Evolutionary conservation across 2,888 invertebrate genomes (phyloP), one percentile per base, ranked within the genome.

Genomic region (Bombylius discolor): DNA sequence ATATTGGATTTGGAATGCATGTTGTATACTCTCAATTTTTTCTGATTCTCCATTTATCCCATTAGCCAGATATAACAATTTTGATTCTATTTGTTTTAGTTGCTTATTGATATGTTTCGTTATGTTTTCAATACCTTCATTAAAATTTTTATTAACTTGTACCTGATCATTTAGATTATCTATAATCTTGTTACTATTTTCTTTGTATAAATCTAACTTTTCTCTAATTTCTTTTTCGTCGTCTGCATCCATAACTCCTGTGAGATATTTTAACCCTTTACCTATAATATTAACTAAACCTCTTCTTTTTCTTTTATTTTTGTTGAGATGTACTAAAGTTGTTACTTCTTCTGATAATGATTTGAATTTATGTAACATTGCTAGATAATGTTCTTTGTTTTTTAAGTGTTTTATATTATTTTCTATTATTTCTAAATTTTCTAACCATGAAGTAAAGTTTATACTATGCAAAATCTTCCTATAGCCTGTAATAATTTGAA

Each of bases 41-140:
- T 51, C 52, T 52, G 52, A 48, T 47, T 52, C 12, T 36, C 51
- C 45, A 13, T 9, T 36, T 34, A 50, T 52, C 36, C 33, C 52
- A 36, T 52, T 56, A n/a, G 31, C 5, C 7, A 49, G 34, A 33
- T 23, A 23, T 23, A 23, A 23, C 23, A 7, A 12, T 4, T 48
- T 8, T 56, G 31, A 53, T 44, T 39, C 32, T 49, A 47, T 52
- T 52, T 14, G 49, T 44, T 42, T 62, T 52, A 61, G 61, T 56
- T 63, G 59, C 36, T 55, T 52, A 14, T 57, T 61, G 49, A 63
- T 60, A 39, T 62, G 61, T 23, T 45, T 52, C 4, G 60, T 62
- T 49, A 63, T 62, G 48, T 61, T 63, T 11, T 55, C 56, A 48
- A 61, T 62, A 59, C 61, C 60, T 11, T 49, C 44, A 32, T 54